Base-by-base conservation (phyloP, 2,797 vertebrate species). In the Leptodactylus fallax region DNA sequence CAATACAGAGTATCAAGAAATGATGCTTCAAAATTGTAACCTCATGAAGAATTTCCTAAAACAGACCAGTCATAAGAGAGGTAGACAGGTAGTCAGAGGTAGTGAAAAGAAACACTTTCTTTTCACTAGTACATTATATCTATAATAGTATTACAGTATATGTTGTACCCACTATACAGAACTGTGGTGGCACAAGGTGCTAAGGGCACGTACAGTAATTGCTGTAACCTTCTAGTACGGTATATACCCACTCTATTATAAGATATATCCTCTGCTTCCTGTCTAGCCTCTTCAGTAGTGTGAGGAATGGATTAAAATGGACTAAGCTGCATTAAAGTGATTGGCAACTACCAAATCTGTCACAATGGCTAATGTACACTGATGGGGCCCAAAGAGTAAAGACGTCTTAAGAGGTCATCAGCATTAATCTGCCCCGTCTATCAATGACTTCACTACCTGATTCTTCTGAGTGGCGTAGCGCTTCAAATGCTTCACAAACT, bases 401-500 rank as follows among this genome's bases (percentile, higher is more conserved):
- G 91, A 90, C 92, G 92, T 91, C 89, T 94, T 93, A 92, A 0
- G 17, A 94, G 83, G 88, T 91, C 87, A 90, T 85, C 85, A 76
- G 90, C 90, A 60, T 91, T 81, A 74, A 90, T 88, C 81, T 79
- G 61, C 55, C 79, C 19, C 21, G 63, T 80, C 19, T 60, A 80
- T 25, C 65, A 58, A 56, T 69, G 47, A 17, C 53, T 55, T 69
- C 56, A 51, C 74, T 95, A 99, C 98, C 97, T 98, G 97, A 92
- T 96, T 97, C 92, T 95, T 95, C 53, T 93, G 60, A 90, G 95
- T 93, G 91, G 92, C 90, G 0, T 97, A 97, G 94, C 96, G 95
- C 94, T 98, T 99, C 92, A 99, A 95, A 89, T 99, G 97, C 92
- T 96, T 99, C 94, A 99, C 92, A 93, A 99, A 99, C 91, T 98